These are phyloP conservation scores for Atherinomorus stipes DNA, from an alignment of 2,113 vertebrate genomes.

Conservation along the genomic window DNA sequence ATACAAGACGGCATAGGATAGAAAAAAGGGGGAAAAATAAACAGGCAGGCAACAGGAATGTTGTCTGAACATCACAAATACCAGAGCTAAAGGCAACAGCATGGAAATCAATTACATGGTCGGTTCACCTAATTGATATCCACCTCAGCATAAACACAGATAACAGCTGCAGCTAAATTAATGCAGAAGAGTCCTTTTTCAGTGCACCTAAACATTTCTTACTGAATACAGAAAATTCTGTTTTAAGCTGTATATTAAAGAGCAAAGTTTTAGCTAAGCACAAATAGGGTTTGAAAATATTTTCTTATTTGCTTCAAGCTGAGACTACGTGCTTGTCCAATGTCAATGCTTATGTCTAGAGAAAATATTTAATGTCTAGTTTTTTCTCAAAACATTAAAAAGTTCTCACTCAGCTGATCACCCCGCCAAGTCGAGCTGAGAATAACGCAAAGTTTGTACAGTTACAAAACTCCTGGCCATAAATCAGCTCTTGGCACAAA, in stretches of 20 bases:
- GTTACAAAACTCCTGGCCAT: conserved; percentile 32
- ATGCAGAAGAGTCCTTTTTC: conserved; percentile 51
- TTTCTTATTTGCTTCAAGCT: neutral
- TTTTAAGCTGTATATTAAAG: conserved; percentile 24
- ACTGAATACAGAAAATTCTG: conserved; percentile 47
- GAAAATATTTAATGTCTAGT: conserved; percentile 7
- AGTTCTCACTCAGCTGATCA: conserved; percentile 4
- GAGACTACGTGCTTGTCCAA: neutral
- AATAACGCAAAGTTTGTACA: conserved; percentile 37
- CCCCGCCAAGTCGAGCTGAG: conserved; percentile 18
- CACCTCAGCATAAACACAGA: conserved; percentile 79
- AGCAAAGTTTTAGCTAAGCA: neutral
- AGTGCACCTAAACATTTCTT: conserved; percentile 34
- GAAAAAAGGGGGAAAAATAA: too few species aligned
- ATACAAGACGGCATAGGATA: conserved; percentile 52
- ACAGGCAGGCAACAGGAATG: conserved; percentile 36
- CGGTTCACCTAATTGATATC: conserved; percentile 84
- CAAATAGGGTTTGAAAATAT: neutral
- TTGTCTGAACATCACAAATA: conserved; percentile 66
- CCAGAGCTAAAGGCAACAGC: conserved; percentile 76
- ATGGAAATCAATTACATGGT: conserved; percentile 85
- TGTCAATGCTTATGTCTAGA: neutral
- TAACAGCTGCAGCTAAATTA: conserved; percentile 70
- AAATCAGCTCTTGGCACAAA: conserved; percentile 20
- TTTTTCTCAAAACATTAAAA: conserved; percentile 33